Conservation (phyloP, 2,113 vertebrate genomes). For the Proterorhinus semilunaris region DNA sequence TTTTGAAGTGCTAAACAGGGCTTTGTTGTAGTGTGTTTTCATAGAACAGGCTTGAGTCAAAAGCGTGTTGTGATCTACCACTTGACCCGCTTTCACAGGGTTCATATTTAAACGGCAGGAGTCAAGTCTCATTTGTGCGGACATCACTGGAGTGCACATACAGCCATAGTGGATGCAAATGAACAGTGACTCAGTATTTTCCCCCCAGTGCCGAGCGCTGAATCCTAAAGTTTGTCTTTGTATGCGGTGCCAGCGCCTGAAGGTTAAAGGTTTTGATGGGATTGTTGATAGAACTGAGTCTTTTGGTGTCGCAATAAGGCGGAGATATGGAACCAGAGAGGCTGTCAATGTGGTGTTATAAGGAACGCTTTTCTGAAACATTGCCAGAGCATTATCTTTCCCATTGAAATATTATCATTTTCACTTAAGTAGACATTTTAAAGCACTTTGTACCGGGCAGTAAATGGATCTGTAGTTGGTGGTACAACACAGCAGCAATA, state of each 20-base stretch:
- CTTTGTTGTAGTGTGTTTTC: background rate
- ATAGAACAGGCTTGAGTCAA: background rate
- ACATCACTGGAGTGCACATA: conserved; percentile 32
- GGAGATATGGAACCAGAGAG: background rate
- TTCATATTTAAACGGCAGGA: conserved; percentile 10
- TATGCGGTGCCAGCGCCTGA: conserved; percentile 50
- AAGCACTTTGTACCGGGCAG: too few relatives aligned
- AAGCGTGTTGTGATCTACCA: background rate
- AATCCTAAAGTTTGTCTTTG: conserved; percentile 53
- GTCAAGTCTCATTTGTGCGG: conserved; percentile 28
- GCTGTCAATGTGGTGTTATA: background rate
- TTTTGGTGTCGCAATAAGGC: conserved; percentile 27
- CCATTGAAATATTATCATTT: too few relatives aligned
- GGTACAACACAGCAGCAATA: too few relatives aligned
- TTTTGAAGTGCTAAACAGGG: conserved; percentile 26
- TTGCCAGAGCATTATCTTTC: background rate
- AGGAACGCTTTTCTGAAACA: background rate
- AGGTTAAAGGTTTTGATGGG: conserved; percentile 53
- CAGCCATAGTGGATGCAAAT: conserved; percentile 45
- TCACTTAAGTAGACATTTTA: too few relatives aligned
- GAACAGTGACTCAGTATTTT: conserved; percentile 49
- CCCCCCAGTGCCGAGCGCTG: conserved; percentile 16
- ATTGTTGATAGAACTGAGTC: conserved; percentile 41
- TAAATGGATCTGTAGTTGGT: too few relatives aligned
- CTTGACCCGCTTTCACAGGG: conserved; percentile 1